These are phyloP conservation scores for Misgurnus anguillicaudatus DNA, from an alignment of 2,113 vertebrate species.

Conservation along the genomic window DNA sequence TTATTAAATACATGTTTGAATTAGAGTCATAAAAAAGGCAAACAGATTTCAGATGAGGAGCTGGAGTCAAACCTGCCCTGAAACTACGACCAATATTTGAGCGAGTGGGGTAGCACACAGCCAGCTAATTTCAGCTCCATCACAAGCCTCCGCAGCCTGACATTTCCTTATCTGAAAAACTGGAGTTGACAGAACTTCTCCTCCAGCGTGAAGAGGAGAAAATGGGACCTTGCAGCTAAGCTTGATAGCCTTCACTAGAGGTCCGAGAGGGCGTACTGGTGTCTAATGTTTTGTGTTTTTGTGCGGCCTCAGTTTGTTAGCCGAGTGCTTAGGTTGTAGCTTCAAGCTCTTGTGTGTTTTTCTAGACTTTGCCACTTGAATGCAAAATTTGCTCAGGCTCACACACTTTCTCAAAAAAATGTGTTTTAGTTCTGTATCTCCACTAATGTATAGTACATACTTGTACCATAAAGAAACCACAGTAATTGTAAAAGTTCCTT, in stretches of 20 bases:
- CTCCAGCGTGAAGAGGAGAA: conserved; percentile 31
- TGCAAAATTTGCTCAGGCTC: conserved; percentile 9
- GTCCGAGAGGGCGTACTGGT: neutral
- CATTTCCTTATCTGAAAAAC: conserved; percentile 51
- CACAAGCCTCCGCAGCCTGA: conserved; percentile 38
- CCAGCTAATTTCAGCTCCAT: conserved; percentile 21
- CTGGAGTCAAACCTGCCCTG: conserved; percentile 9
- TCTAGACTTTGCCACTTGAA: conserved; percentile 23
- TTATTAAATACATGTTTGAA: neutral
- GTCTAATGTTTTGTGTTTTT: conserved; percentile 37
- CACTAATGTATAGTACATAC: too few species aligned
- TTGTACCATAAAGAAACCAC: too few species aligned
- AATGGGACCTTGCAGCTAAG: conserved; percentile 30
- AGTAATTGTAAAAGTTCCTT: too few species aligned
- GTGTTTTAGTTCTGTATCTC: too few species aligned
- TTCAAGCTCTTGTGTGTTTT: neutral
- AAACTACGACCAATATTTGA: conserved; percentile 39
- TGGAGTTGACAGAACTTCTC: conserved; percentile 40
- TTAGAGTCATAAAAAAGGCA: neutral
- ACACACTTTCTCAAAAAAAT: conserved; percentile 26
- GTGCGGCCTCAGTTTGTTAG: neutral
- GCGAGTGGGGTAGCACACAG: conserved; percentile 19
- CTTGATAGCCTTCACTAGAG: conserved; percentile 23
- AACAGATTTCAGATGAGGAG: neutral
- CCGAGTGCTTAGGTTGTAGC: neutral